A percentile compares a stretch with the other conserved stretches of the same genome.
Evolutionary conservation across 2,797 vertebrate genomes (phyloP).

Genomic region (Semotilus atromaculatus): DNA sequence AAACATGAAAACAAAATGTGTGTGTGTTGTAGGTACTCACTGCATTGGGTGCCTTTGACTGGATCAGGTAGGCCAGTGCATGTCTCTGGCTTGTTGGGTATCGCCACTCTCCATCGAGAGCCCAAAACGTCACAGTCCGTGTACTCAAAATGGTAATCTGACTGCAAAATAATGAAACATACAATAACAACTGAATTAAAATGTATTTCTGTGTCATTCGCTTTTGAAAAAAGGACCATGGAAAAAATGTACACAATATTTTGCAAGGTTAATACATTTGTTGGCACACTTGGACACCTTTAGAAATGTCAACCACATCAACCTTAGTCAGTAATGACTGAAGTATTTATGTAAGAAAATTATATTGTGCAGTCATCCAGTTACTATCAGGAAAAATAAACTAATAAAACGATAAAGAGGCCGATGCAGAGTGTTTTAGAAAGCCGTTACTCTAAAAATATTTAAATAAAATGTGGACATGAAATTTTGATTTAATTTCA

Average conservation of each 20-base stretch:
- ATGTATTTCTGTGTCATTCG: background rate
- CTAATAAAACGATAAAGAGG: background rate
- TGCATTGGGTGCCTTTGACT: slow-evolving; percentile 91
- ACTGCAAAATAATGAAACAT: slow-evolving; percentile 77
- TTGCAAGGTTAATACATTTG: background rate
- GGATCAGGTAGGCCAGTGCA: slow-evolving; percentile 95
- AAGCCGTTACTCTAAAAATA: background rate
- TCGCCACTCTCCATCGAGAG: slow-evolving; percentile 92
- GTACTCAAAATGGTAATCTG: slow-evolving; percentile 98
- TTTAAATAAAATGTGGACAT: background rate
- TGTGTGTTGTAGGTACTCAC: slow-evolving; percentile 74
- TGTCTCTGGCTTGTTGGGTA: slow-evolving; percentile 90
- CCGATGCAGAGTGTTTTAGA: background rate
- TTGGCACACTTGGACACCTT: background rate
- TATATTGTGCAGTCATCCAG: background rate
- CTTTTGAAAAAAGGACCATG: background rate
- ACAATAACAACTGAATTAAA: slow-evolving; percentile 24
- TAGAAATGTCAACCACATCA: background rate
- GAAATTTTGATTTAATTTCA: background rate
- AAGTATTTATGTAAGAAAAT: background rate
- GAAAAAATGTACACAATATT: background rate
- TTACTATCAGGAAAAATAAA: background rate
- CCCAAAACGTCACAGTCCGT: slow-evolving; percentile 91
- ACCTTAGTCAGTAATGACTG: background rate
- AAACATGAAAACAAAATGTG: too few species aligned